Base-by-base conservation (phyloP, 2,113 vertebrate species). In the Prionailurus viverrinus region DNA sequence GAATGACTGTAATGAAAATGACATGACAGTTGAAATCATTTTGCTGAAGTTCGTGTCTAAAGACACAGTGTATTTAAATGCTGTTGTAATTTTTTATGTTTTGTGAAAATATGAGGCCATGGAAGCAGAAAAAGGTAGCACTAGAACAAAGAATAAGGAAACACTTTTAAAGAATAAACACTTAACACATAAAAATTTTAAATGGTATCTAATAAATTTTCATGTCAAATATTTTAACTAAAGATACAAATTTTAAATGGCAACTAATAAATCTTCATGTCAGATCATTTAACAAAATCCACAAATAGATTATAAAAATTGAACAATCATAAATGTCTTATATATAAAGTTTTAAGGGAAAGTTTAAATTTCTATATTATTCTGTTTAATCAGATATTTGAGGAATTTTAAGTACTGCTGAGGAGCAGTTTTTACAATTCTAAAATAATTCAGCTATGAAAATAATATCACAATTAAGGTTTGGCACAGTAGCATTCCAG, bases 211-310 rank as follows among this genome's bases (percentile, higher is more conserved):
- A 96, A 97, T 95, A 96, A 97, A 95, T 95, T 97, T 95, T 95
- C 96, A 96, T 91, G 92, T 97, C 97, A 93, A 93, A 89, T 93
- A 78, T 88, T 97, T 97, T 97, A 98, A 98, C 95, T 98, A 95
- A 98, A 98, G 97, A 96, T 98, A 97, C 96, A 97, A 97, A 51
- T 93, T 95, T 94, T 84, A 92, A 97, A 87, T 97, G 96, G 91
- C 63, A 98, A 97, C 71, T 68, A 96, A 93, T 94, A 98, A 95
- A 92, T 96, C 73, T 87, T 73, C 96, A 96, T 79, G 84, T 96
- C 73, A 96, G 97, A 94, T 93, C 91, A 85, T 97, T 98, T 98
- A 98, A 98, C 97, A 98, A 97, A 98, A 98, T 97, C 96, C 98
- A 98, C 97, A 98, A 98, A 73, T 95, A 78, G 89, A 90, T 96